Evolutionary conservation across 2,113 vertebrate species (phyloP).

Genomic region (Rynchops niger): DNA sequence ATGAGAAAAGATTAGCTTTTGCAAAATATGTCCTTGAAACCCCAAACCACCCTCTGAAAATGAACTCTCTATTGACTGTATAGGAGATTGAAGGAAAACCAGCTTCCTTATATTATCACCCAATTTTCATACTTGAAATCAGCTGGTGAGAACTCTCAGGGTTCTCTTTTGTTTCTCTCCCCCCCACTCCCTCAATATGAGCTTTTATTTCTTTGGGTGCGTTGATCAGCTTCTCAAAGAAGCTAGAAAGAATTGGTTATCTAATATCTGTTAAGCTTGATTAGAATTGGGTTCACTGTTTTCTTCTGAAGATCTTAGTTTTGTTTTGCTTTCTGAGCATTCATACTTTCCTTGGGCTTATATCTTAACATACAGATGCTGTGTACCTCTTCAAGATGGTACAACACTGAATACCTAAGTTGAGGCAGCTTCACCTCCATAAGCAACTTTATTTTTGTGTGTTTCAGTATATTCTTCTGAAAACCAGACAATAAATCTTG

Average conservation of each 20-base stretch:
- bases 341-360: neutral
- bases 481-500: neutral
- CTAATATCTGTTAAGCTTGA: neutral
- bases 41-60: neutral
- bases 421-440: neutral
- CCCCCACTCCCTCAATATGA: fast-evolving
- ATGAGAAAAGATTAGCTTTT: neutral
- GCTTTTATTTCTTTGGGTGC: neutral
- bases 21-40: neutral
- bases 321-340: neutral
- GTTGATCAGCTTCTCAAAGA: neutral
- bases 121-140: neutral
- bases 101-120: neutral
- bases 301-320: neutral
- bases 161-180: neutral
- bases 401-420: neutral
- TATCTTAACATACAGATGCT: neutral
- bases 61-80: fast-evolving
- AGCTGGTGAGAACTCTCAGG: neutral
- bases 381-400: neutral
- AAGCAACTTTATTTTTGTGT: neutral
- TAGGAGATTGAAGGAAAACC: neutral
- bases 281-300: neutral
- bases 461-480: neutral
- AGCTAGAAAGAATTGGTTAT: neutral